These are phyloP conservation scores for Thalassoma bifasciatum DNA, from an alignment of 2,113 vertebrate genomes.

Conservation along the genomic window DNA sequence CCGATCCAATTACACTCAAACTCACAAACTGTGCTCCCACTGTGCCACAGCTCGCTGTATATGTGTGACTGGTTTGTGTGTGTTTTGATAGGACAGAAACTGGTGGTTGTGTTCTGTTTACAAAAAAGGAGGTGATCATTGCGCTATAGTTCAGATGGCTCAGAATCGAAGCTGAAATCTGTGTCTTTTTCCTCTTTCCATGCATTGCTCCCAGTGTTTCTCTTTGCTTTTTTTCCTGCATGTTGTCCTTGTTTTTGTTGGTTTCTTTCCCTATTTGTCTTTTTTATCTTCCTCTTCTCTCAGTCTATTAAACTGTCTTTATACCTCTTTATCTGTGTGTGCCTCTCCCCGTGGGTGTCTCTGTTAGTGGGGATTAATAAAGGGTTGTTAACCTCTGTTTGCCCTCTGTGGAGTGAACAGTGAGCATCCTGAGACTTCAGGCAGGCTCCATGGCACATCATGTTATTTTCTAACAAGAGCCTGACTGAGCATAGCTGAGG, in stretches of 20 bases:
- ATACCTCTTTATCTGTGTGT: constrained; percentile 5
- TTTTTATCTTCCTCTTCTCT: background rate
- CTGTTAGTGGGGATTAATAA: constrained; percentile 70
- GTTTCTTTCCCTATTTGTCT: background rate
- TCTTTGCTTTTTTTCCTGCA: background rate
- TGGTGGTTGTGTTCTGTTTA: constrained; percentile 30
- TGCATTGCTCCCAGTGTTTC: constrained; percentile 1
- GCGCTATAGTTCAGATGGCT: constrained; percentile 40
- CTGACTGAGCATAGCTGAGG: constrained; percentile 31
- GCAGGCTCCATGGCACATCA: constrained; percentile 34
- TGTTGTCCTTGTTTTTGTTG: constrained; percentile 1
- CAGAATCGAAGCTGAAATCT: constrained; percentile 29
- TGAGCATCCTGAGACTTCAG: constrained; percentile 63
- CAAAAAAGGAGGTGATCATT: constrained; percentile 36
- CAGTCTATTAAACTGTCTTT: constrained; percentile 12
- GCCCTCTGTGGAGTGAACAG: constrained; percentile 56
- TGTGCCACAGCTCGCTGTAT: constrained; percentile 10
- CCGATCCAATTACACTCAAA: constrained; percentile 73
- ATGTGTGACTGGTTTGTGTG: constrained; percentile 23
- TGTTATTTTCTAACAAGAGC: constrained; percentile 53
- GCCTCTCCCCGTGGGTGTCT: constrained; percentile 44
- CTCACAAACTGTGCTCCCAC: constrained; percentile 52
- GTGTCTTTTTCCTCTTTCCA: constrained; percentile 17
- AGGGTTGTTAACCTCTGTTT: constrained; percentile 69
- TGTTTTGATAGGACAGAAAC: constrained; percentile 24